Evolutionary conservation across 1,140 invertebrate species (phyloP).

Genomic region (Tenebrio molitor): DNA sequence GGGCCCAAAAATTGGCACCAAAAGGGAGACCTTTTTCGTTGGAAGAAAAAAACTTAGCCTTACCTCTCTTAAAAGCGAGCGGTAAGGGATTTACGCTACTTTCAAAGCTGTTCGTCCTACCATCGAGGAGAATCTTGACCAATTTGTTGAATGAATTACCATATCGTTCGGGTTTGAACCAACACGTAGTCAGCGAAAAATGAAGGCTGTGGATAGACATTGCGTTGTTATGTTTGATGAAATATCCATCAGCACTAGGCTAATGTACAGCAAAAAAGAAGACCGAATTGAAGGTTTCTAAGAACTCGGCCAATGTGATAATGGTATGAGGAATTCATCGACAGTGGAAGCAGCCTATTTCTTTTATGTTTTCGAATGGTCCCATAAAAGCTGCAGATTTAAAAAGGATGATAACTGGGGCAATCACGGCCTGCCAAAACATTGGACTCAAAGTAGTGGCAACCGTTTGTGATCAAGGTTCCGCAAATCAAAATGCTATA

Average conservation of each 20-base stretch:
- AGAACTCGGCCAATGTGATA: constrained; percentile 22
- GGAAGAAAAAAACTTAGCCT: constrained; percentile 51
- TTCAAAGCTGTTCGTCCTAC: constrained; percentile 50
- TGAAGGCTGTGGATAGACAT: not conserved
- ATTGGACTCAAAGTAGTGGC: not conserved
- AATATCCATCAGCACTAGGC: not conserved
- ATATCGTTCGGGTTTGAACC: not conserved
- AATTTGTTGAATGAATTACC: constrained; percentile 45
- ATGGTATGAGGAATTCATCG: constrained; percentile 19
- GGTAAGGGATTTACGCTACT: constrained; percentile 47
- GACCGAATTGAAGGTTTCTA: constrained; percentile 11
- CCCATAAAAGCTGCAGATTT: constrained; percentile 2
- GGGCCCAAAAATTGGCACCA: constrained; percentile 33
- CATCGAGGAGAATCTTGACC: constrained; percentile 43
- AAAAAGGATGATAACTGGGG: not conserved
- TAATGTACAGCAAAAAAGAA: not conserved
- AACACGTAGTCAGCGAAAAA: not conserved
- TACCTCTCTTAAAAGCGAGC: constrained; percentile 48
- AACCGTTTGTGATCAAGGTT: no score
- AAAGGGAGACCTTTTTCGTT: constrained; percentile 46
- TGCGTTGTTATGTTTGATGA: not conserved
- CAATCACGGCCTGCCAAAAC: not conserved
- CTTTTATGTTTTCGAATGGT: constrained; percentile 20
- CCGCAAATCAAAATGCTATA: not conserved
- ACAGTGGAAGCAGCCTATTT: constrained; percentile 19